phyloP scores from a whole-genome alignment of 92 coral and sea anemone genomes.

The Scolanthus callimorphus region DNA sequence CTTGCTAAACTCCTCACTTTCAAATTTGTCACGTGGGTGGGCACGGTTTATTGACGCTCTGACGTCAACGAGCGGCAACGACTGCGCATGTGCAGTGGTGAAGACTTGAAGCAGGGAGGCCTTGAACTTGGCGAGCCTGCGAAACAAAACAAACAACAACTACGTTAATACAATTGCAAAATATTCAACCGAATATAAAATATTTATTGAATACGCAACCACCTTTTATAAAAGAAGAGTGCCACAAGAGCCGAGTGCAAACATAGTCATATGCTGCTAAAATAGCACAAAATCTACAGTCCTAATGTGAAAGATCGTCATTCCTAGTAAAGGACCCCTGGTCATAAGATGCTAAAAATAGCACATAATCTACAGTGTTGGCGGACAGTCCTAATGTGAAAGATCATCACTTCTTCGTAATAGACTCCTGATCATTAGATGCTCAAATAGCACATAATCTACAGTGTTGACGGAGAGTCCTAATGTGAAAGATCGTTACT shows the following conservation, averaged over 20 bases:
- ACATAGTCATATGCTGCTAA: no score
- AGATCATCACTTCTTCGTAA: no score
- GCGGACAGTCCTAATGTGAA: no score
- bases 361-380: no score
- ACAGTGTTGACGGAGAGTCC: no score
- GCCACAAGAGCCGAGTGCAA: not conserved
- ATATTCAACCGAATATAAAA: not conserved
- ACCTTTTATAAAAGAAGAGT: not conserved
- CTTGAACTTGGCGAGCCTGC: constrained; percentile 77
- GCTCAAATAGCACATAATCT: no score
- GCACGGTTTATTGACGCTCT: constrained; percentile 60
- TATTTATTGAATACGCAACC: not conserved
- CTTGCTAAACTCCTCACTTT: constrained; percentile 62
- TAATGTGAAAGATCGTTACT: no score
- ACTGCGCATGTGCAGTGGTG: constrained; percentile 79
- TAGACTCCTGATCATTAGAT: no score
- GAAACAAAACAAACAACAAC: not conserved
- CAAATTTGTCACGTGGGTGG: constrained; percentile 37
- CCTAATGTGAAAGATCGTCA: no score
- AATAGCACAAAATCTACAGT: no score
- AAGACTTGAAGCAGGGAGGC: constrained; percentile 58
- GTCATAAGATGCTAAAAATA: no score
- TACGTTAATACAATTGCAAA: not conserved
- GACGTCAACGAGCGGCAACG: constrained; percentile 61
- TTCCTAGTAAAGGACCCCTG: no score